A percentile compares a stretch with the other conserved stretches of the same genome.
These are phyloP conservation scores for Ophioninae sp. DNA, from an alignment of 2,888 invertebrate species.

Conservation along the genomic window DNA sequence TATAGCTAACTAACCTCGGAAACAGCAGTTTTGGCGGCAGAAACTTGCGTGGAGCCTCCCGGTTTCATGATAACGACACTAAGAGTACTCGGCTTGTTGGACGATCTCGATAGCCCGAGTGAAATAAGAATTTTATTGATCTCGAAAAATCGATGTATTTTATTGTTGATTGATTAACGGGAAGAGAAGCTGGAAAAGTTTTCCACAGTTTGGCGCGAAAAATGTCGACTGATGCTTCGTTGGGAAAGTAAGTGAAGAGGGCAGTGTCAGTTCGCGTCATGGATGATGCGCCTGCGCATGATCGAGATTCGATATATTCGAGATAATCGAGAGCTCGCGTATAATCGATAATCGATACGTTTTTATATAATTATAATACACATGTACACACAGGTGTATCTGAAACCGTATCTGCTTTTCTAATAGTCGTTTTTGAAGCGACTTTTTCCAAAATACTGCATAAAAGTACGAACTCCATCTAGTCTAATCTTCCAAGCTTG, in stretches of 20 bases:
- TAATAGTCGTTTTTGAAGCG: too few species aligned
- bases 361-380: too few species aligned
- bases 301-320: background rate
- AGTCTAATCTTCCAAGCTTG: too few species aligned
- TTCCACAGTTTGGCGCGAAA: background rate
- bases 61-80: slow-evolving; percentile 71
- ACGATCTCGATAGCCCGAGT: background rate
- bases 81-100: slow-evolving; percentile 46
- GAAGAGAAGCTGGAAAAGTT: background rate
- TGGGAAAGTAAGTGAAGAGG: background rate
- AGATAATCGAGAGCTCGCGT: background rate
- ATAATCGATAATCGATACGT: background rate
- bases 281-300: background rate
- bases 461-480: too few species aligned
- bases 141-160: background rate
- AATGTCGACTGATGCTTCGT: background rate
- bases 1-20: slow-evolving; percentile 73
- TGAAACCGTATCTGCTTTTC: too few species aligned
- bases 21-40: slow-evolving; percentile 70
- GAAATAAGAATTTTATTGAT: background rate
- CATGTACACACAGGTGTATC: too few species aligned
- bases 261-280: background rate
- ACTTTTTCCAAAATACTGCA: too few species aligned
- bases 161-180: background rate
- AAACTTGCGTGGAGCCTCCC: slow-evolving; percentile 73